Percentiles rank a stretch among this genome's conserved stretches.
phyloP scores from a whole-genome alignment of 2,888 invertebrate genomes.

The Nebria salina region DNA sequence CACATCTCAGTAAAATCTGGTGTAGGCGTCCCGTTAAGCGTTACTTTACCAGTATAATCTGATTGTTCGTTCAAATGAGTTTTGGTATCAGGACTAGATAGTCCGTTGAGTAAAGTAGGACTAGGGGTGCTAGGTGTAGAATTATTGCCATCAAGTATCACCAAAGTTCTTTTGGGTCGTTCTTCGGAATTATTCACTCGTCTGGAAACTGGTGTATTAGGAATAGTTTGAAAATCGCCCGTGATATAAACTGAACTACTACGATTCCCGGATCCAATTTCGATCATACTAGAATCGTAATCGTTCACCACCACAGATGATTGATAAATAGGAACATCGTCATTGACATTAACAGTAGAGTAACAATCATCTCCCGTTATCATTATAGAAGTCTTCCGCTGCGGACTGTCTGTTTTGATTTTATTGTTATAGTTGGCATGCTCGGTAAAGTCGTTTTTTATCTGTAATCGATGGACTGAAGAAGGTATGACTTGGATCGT shows the following conservation, averaged over 20 bases:
- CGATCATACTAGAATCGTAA: conserved; percentile 55
- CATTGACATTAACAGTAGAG: conserved; percentile 77
- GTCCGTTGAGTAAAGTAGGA: conserved; percentile 43
- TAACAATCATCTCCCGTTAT: conserved; percentile 80
- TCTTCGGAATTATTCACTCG: conserved; percentile 39
- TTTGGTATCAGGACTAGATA: conserved; percentile 29
- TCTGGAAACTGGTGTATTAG: conserved; percentile 33
- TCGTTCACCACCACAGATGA: conserved; percentile 79
- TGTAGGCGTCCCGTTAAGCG: neutral
- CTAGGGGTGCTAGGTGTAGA: conserved; percentile 50
- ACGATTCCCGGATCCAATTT: conserved; percentile 51
- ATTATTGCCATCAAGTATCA: conserved; percentile 59
- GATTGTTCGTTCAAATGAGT: neutral
- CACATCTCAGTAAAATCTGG: neutral
- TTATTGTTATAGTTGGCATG: conserved; percentile 51
- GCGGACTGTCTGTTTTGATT: conserved; percentile 57
- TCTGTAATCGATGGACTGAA: conserved; percentile 66
- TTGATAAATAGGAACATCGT: conserved; percentile 75
- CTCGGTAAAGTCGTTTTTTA: conserved; percentile 63
- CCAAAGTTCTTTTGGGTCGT: conserved; percentile 54
- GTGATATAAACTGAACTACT: conserved; percentile 62
- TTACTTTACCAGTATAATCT: neutral
- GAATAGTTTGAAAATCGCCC: conserved; percentile 54
- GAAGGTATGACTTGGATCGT: conserved; percentile 54
- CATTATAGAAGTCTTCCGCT: conserved; percentile 74